Percentiles rank a stretch among this genome's conserved stretches.
Conservation (phyloP, 2,888 invertebrate genomes). For the Criorhina ranunculi region DNA sequence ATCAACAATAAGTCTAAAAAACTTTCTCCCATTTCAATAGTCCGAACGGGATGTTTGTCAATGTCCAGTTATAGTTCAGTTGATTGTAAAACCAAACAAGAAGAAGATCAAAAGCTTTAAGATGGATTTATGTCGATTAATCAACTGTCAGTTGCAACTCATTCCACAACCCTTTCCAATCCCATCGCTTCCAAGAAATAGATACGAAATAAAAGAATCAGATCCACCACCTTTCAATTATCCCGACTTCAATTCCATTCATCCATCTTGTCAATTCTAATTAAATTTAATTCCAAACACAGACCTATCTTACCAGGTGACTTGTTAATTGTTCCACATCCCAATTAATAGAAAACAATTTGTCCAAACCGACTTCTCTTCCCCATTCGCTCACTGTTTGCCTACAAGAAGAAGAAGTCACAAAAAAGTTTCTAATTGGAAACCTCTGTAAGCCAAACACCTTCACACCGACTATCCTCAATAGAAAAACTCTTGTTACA, state of each 20-base stretch:
- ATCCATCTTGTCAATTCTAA: conserved; percentile 2
- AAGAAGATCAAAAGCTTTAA: too few species aligned
- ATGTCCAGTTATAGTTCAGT: too few species aligned
- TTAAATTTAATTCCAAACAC: conserved; percentile 31
- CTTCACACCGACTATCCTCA: conserved; percentile 30
- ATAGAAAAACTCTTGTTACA: conserved; percentile 41
- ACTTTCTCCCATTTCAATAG: too few species aligned
- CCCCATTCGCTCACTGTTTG: neutral
- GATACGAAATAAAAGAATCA: too few species aligned
- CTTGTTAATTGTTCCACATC: conserved; percentile 50
- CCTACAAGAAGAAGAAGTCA: neutral
- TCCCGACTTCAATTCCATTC: neutral
- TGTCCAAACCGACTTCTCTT: conserved; percentile 12
- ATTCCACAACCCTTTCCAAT: too few species aligned
- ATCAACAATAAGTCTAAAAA: too few species aligned
- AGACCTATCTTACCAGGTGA: neutral
- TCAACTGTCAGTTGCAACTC: too few species aligned
- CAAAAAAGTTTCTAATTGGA: conserved; percentile 69
- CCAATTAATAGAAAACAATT: conserved; percentile 51
- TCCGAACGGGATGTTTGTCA: too few species aligned
- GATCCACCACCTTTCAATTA: neutral
- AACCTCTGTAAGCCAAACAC: conserved; percentile 64
- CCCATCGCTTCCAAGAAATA: too few species aligned
- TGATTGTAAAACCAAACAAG: too few species aligned
- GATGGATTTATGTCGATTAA: too few species aligned